Conservation (phyloP, 2,888 invertebrate species). For the Rhamnusium bicolor region DNA sequence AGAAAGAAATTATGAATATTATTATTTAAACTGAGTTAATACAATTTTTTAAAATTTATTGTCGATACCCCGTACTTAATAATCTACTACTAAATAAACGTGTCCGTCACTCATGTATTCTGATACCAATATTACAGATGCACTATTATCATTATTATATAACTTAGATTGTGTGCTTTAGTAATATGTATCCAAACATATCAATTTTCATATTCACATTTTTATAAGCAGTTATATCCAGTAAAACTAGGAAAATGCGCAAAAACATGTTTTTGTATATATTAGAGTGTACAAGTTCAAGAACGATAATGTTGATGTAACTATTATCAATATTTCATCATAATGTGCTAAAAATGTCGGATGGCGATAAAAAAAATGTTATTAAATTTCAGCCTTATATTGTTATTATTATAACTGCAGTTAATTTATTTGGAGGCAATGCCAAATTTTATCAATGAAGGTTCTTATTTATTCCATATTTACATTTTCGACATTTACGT, state of each 20-base stretch:
- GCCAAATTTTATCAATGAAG: no score
- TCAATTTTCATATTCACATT: conserved; percentile 26
- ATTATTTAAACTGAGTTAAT: no score
- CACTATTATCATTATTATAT: conserved; percentile 9
- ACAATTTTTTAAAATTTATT: no score
- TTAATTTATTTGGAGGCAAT: no score
- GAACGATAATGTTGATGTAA: conserved; percentile 25
- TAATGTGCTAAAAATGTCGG: neutral
- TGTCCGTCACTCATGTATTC: neutral
- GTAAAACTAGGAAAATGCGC: conserved; percentile 19
- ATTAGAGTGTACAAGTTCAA: conserved; percentile 18
- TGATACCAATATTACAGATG: conserved; percentile 2
- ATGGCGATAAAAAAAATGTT: no score
- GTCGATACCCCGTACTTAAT: no score
- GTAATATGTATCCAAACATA: conserved; percentile 9
- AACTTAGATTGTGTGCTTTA: neutral
- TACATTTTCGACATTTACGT: no score
- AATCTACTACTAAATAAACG: no score
- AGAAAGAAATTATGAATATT: no score
- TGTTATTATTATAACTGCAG: no score
- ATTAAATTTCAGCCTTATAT: no score
- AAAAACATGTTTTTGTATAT: conserved; percentile 16
- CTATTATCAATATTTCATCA: conserved; percentile 11
- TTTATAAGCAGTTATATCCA: conserved; percentile 19
- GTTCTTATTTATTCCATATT: no score